Evolutionary conservation across 1,140 invertebrate genomes (phyloP).

Genomic region (Acromyrmex heyeri): DNA sequence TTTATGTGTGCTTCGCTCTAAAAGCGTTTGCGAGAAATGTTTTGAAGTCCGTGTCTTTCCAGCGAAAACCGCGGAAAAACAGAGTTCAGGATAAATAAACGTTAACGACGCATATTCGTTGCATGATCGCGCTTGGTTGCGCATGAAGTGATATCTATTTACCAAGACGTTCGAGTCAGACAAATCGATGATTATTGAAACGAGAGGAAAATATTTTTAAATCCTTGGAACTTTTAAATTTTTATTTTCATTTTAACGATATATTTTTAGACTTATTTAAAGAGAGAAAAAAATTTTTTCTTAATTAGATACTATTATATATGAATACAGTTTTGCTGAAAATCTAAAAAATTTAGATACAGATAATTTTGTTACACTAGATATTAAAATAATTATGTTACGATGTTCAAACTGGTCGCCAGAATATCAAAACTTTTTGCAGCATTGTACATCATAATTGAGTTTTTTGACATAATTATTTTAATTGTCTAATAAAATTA

Average conservation of each 20-base stretch:
- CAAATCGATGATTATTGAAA: conserved; percentile 11
- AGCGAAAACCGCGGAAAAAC: conserved; percentile 53
- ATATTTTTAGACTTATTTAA: background rate
- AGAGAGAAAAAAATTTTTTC: no score
- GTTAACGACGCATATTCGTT: conserved; percentile 26
- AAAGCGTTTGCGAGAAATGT: conserved; percentile 37
- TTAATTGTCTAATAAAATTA: no score
- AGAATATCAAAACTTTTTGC: no score
- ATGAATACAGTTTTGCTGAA: no score
- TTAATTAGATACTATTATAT: no score
- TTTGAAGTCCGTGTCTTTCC: conserved; percentile 50
- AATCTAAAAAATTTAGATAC: no score
- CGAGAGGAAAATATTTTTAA: conserved; percentile 1
- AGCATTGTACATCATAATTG: no score
- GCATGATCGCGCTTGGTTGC: conserved; percentile 20
- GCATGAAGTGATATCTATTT: conserved; percentile 28
- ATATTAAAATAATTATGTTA: no score
- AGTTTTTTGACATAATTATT: no score
- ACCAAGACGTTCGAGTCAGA: conserved; percentile 1
- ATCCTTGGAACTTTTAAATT: background rate
- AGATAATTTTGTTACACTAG: no score
- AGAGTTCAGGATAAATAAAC: conserved; percentile 50
- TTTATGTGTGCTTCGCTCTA: conserved; percentile 31
- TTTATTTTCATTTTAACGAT: background rate
- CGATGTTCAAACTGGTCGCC: no score